Evolutionary conservation across 2,113 vertebrate species (phyloP), one percentile per base, ranked within the genome.

Genomic region (Butorides virescens): DNA sequence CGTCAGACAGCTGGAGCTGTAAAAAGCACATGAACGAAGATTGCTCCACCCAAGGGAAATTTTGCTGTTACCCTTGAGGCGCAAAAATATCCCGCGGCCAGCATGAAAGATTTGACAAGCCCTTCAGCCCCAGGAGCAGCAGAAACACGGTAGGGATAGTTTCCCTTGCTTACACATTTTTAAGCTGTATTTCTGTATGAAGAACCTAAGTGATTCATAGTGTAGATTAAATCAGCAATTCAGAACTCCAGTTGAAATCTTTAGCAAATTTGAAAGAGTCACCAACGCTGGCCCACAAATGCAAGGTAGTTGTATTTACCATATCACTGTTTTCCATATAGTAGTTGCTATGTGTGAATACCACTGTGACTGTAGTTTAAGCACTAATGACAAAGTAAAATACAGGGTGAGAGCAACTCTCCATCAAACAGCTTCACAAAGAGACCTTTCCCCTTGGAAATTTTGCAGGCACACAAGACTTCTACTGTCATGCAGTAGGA

Each of bases 111-210:
- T 82, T 63, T 87, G 30, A 90, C 52, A 79, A 94, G 25, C 9
- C 11, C 34, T 91, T 88, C 73, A 75, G 13, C 10, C 23, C 32
- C 32, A 49, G 85, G 25, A 88, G 30, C 92, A 70, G 30, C 42
- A 82, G 90, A 95, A 96, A 88, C 47, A 93, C 1, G 95, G 95
- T 96, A 97, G 8, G 96, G 8, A 86, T 39, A 3, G 1, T 90
- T 96, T 94, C 10, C 55, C 36, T 96, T 87, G 25, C 49, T 87
- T 87, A 71, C 5, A 53, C 13, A 58, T 11, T 23, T 77, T 84
- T 75, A 85, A 79, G 87, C 2, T 27, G 4, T 37, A 73, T 39
- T 88, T 91, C 27, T 86, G 76, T 23, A 67, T 50, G 27, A 95
- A 92, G 49, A 94, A 75, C 15, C 80, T 34, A 70, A 32, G 11